Base-by-base conservation (phyloP, 2,888 invertebrate species). In the Parnassius mnemosyne region DNA sequence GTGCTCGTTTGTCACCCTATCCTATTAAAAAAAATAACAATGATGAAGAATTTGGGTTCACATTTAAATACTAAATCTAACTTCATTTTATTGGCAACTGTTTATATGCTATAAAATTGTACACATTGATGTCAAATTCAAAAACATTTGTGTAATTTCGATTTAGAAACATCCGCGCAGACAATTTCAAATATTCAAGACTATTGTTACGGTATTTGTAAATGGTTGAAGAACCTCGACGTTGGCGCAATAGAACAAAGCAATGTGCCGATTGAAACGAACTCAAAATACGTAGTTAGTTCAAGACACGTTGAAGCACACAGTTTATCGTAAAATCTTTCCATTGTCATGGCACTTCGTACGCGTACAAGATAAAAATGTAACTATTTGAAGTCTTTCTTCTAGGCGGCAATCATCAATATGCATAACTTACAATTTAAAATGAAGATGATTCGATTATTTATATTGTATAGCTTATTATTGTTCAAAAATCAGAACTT, bases 301-400 rank as follows among this genome's bases (percentile, higher is more conserved):
- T 63, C 63, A 59, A 63, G 57, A 68, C 68, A 71, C 71, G 71
- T 71, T 71, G 70, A 65, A 67, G 68, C 56, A 34, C 34, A 34
- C 34, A 34, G 60, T 68, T 76, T 80, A 81, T 81, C 81, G 66
- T 63, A 44, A 64, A 69, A 80, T 80, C 80, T 78, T 57, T 57
- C 74, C 73, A 81, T 81, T 80, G 80, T 80, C 76, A 63, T 61
- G 71, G 77, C 73, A 74, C 75, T 72, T 65, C 66, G 71, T 66
- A 68, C 70, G 68, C 64, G 67, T 62, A 60, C 65, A 62, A 65
- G 60, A 61, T 76, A 76, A 72, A 76, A 78, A 76, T 71, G 68
- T 76, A 34, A 73, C 72, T 72, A 77, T 77, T 77, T 73, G 75
- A 76, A 79, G 68, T 60, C 69, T 63, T 70, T 64, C 55, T 70